Evolutionary conservation across 2,888 invertebrate genomes (phyloP).

Genomic region (Stenurella melanura): DNA sequence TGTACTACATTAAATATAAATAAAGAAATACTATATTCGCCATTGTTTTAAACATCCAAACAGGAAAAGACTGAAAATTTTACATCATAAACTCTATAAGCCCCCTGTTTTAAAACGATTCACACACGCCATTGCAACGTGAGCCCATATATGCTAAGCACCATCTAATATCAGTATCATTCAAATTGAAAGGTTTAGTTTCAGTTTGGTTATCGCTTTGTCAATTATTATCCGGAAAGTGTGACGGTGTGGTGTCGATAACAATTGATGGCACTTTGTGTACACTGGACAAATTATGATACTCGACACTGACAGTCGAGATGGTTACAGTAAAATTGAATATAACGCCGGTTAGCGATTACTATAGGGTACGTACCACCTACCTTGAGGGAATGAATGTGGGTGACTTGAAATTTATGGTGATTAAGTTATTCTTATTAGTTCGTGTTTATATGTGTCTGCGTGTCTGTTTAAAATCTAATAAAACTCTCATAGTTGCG

Average conservation of each 20-base stretch:
- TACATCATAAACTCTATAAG: background rate
- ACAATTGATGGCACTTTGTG: constrained; percentile 32
- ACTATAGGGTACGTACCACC: constrained; percentile 53
- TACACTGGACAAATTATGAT: constrained; percentile 40
- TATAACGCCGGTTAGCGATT: constrained; percentile 50
- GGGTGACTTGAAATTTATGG: background rate
- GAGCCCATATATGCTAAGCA: constrained; percentile 15
- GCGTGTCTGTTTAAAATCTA: background rate
- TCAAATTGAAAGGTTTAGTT: constrained; percentile 27
- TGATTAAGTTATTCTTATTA: background rate
- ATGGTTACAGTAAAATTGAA: constrained; percentile 60
- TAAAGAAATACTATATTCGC: too few relatives aligned
- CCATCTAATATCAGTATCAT: constrained; percentile 22
- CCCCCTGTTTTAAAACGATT: background rate
- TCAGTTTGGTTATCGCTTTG: constrained; percentile 29
- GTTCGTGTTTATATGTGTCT: background rate
- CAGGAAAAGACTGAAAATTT: too few relatives aligned
- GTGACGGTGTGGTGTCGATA: constrained; percentile 29
- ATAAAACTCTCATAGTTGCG: background rate
- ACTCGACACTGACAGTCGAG: constrained; percentile 44
- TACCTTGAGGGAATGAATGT: background rate
- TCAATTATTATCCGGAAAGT: constrained; percentile 9
- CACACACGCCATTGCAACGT: constrained; percentile 4
- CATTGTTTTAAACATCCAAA: too few relatives aligned
- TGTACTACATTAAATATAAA: too few relatives aligned